Conservation (phyloP, 1,140 invertebrate species). For the Bombus breviceps region DNA sequence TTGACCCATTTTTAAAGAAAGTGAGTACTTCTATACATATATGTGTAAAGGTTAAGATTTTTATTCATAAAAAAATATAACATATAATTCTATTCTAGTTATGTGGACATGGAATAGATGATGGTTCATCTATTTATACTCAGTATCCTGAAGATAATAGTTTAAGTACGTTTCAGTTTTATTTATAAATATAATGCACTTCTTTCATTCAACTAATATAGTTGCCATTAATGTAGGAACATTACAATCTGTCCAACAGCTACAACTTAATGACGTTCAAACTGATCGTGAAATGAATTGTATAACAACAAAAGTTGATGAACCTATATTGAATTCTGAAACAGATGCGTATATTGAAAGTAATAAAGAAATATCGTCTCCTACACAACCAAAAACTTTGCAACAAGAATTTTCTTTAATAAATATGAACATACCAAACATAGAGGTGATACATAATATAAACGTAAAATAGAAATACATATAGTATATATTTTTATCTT, state of each 20-base stretch:
- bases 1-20: constrained; percentile 92
- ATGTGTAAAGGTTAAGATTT: not conserved
- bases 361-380: constrained; percentile 78
- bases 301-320: constrained; percentile 72
- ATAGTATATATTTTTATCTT: not conserved
- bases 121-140: constrained; percentile 76
- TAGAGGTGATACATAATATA: constrained; percentile 84
- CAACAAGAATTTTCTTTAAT: constrained; percentile 95
- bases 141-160: constrained; percentile 79
- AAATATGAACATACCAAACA: constrained; percentile 93
- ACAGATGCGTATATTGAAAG: constrained; percentile 65
- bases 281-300: constrained; percentile 76
- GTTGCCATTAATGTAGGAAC: constrained; percentile 67
- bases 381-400: constrained; percentile 85
- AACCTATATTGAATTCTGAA: constrained; percentile 68
- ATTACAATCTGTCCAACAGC: constrained; percentile 77
- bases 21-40: constrained; percentile 68
- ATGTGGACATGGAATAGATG: constrained; percentile 79
- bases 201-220: constrained; percentile 7
- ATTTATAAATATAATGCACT: not conserved
- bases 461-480: not conserved
- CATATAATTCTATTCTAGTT: constrained; percentile 66
- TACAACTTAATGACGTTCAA: constrained; percentile 76
- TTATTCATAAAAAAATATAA: constrained; percentile 1
- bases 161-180: constrained; percentile 68